Conservation (phyloP, 2,888 invertebrate species). For the Synergus laeviventris region DNA sequence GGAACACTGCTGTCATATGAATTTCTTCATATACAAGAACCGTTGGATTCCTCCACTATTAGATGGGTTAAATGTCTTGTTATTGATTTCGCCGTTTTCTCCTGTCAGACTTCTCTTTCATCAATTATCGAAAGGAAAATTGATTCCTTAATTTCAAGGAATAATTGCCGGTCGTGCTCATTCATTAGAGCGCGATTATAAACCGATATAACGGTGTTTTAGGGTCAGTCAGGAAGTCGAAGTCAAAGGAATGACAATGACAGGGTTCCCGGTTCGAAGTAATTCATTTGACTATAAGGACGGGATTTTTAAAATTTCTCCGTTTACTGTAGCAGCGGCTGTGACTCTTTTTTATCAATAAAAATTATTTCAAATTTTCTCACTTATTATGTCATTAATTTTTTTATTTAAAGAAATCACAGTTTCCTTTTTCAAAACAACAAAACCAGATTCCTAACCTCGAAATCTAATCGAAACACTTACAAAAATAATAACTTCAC, state of each 20-base stretch:
- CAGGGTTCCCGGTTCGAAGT: background rate
- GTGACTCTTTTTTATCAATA: background rate
- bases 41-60: background rate
- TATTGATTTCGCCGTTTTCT: slow-evolving; percentile 4
- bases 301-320: background rate
- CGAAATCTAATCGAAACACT: background rate
- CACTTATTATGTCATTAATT: no score
- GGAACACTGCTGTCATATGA: slow-evolving; percentile 15
- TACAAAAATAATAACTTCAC: background rate
- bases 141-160: background rate
- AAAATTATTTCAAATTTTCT: background rate
- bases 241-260: background rate
- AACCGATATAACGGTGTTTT: background rate
- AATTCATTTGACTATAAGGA: background rate
- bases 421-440: no score
- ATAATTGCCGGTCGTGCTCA: no score
- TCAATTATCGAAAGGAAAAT: background rate
- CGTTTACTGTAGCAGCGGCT: background rate
- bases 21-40: background rate
- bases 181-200: slow-evolving; percentile 10
- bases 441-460: background rate
- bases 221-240: slow-evolving; percentile 4
- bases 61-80: background rate
- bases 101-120: background rate
- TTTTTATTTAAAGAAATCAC: no score